Base-by-base conservation (phyloP, 2,888 invertebrate species). In the Habroteleia sp. region DNA sequence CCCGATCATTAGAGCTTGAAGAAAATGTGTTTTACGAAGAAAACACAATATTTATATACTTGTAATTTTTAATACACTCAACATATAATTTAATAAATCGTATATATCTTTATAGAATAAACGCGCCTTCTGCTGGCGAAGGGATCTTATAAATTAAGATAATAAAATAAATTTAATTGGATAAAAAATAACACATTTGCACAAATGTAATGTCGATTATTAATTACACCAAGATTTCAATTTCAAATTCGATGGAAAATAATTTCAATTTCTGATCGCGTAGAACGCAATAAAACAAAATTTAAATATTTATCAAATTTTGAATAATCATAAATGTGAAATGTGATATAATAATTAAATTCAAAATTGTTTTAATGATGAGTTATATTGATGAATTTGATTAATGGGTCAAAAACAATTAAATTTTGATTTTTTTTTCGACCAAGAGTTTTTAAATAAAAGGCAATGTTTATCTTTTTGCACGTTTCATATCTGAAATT, bases 1-100 rank as follows among this genome's bases (percentile, higher is more conserved):
- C 39, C 11, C 35, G 60, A 60, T 73, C 54, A 39, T 73, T 73
- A 73, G 58, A 39, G 65, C 37, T 33, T 41, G 46, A 65, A 58
- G 44, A 58, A 65, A 60, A 62, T 54, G 13, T 33, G 46, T 52
- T 60, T 62, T 48, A 48, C 10, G 33, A 50, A 31, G 33, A 42
- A 50, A 52, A 46, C 37, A 33, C 50, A 50, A 63, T 50, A 46
- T 66, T 54, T 50, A 54, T 44, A 54, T 8, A 62, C 37, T 27
- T 41, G 35, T 33, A 35, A 56, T 66, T 60, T 69, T 35, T 60
- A 35, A 44, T 44, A 39, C 10, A 20, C 17, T 39, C 29, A 69
- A 52, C 33, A 8, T 48, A 41, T 39, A 48, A 68, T 68, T 68
- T 68, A 56, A 56, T 56, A 56, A 48, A 56, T 48, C 33, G 33